Base-by-base conservation (phyloP, 2,113 vertebrate species). In the Corythornis vintsioides region DNA sequence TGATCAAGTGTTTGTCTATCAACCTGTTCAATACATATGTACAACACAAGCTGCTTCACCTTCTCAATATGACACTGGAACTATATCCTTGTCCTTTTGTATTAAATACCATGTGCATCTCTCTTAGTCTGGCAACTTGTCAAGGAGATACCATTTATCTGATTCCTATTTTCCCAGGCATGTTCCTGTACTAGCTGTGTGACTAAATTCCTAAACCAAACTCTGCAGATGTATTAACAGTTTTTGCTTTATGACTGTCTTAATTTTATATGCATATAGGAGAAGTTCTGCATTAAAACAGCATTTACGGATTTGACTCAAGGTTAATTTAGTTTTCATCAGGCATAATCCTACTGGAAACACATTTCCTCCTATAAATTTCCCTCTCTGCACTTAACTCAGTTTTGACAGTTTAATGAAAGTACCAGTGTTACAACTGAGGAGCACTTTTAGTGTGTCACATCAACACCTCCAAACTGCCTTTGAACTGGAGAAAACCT, bases 291-390 rank as follows among this genome's bases (percentile, higher is more conserved):
- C 50, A 56, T 67, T 74, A 82, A 94, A 61, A 63, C 43, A 87
- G 74, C 40, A 87, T 48, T 79, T 70, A 77, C 0, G 2, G 25
- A 69, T 95, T 95, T 89, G 92, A 91, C n/a, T 92, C 61, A 31
- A 96, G 69, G 71, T 91, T 87, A 96, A 81, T 86, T 69, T 80
- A 90, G 45, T 50, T 97, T 96, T 96, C 93, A 85, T 72, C 83
- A 11, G 56, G 55, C 15, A 90, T 76, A 92, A 71, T 73, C 22
- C 59, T 66, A 72, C 70, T 88, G 60, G 56, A 95, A 97, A 90
- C 53, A 93, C 83, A 73, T 73, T 90, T 92, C 61, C 65, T 93
- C 31, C 55, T 75, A 83, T 65, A 86, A 83, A 89, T 95, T 81
- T 93, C 69, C 33, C 56, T 79, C 42, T 81, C 81, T 72, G 43